Percentiles rank a stretch among this genome's conserved stretches.
phyloP scores from a whole-genome alignment of 2,888 invertebrate species.

The Amphipoea oculea region DNA sequence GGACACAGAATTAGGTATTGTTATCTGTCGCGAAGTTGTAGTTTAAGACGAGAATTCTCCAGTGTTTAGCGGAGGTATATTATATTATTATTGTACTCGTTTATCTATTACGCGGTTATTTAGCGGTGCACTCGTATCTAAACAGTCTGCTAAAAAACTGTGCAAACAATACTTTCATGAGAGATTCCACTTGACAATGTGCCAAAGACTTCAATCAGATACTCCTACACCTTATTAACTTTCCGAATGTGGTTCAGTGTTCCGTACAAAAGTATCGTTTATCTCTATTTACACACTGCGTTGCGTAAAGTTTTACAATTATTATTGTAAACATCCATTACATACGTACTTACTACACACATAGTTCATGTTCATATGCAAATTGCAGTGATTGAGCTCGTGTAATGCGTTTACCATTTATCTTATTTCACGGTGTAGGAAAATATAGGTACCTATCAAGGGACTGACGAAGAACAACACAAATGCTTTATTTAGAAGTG shows the following conservation, averaged over 20 bases:
- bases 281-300: constrained; percentile 17
- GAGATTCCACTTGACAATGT: constrained; percentile 40
- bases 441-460: not conserved
- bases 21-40: not conserved
- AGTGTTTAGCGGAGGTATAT: not conserved
- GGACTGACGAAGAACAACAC: constrained; percentile 5
- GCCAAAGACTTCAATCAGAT: constrained; percentile 37
- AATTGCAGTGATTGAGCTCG: constrained; percentile 41
- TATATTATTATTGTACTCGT: not conserved
- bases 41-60: not conserved
- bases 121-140: constrained; percentile 3
- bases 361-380: constrained; percentile 53
- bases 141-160: constrained; percentile 21
- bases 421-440: constrained; percentile 16
- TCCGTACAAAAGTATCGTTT: constrained; percentile 3
- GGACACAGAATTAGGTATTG: not conserved
- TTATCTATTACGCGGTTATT: constrained; percentile 1
- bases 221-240: not conserved
- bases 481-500: constrained; percentile 15
- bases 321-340: constrained; percentile 48
- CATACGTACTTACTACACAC: constrained; percentile 34
- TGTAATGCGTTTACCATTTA: constrained; percentile 5
- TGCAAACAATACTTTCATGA: constrained; percentile 30
- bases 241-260: not conserved
- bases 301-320: constrained; percentile 31